Evolutionary conservation across 2,797 vertebrate genomes (phyloP).

Genomic region (Cheirogaleus major): DNA sequence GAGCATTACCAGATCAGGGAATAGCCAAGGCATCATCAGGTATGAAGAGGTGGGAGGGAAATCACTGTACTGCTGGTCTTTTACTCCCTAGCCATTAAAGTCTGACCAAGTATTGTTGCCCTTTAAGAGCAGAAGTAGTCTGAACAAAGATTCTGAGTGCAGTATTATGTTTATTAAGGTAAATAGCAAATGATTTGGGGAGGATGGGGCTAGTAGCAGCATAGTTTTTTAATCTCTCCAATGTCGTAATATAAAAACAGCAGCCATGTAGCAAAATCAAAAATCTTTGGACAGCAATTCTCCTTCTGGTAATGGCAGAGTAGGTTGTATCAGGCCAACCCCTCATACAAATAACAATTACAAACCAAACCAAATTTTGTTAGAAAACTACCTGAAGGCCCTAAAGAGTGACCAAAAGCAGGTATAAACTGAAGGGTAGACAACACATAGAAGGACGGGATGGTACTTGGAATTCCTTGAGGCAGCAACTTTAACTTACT

Average conservation of each 20-base stretch:
- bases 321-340: background rate
- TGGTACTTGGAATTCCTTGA: background rate
- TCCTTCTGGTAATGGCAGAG: background rate
- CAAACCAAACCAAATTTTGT: slow-evolving; percentile 8
- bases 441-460: background rate
- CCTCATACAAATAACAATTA: background rate
- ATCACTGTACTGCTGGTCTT: background rate
- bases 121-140: background rate
- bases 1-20: slow-evolving; percentile 89
- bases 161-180: slow-evolving; percentile 24
- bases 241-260: slow-evolving; percentile 28
- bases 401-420: background rate
- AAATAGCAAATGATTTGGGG: background rate
- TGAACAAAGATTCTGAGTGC: background rate
- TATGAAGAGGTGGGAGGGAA: slow-evolving; percentile 61
- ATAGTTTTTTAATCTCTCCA: background rate
- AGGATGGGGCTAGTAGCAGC: background rate
- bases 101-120: background rate
- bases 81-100: background rate
- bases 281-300: background rate
- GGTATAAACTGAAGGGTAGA: background rate
- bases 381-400: background rate
- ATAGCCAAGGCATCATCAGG: slow-evolving; percentile 82
- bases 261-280: slow-evolving; percentile 6
- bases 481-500: background rate